Conservation (phyloP, 1,140 invertebrate genomes). For the Uloborus diversus region DNA sequence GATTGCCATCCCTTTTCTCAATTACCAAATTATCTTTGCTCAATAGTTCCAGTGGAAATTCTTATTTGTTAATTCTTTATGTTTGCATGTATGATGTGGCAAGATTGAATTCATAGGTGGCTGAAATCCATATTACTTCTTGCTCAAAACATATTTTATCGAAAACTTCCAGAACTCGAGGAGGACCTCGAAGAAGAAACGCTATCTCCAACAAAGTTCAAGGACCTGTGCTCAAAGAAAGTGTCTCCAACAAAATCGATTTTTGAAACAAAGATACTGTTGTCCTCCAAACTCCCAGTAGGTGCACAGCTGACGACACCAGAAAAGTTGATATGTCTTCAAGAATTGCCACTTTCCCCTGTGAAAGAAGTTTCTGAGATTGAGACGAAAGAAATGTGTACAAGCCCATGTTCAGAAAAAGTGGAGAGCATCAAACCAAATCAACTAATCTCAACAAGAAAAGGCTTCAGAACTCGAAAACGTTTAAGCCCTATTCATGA, state of each 20-base stretch:
- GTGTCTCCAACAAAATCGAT: constrained; percentile 32
- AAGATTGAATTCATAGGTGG: constrained; percentile 25
- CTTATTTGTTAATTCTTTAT: constrained; percentile 21
- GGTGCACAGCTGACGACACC: not conserved
- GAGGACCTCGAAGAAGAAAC: constrained; percentile 33
- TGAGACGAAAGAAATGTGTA: constrained; percentile 31
- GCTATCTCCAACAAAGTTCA: constrained; percentile 38
- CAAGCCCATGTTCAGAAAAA: constrained; percentile 22
- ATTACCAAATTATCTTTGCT: not conserved
- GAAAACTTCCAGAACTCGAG: constrained; percentile 39
- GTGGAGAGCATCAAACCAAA: constrained; percentile 25
- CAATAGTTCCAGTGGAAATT: not conserved
- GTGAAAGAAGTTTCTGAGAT: constrained; percentile 46
- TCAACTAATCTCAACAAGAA: constrained; percentile 42
- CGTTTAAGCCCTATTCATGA: constrained; percentile 39
- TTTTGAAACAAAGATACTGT: constrained; percentile 29
- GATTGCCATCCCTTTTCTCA: too few species aligned
- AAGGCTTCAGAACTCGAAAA: constrained; percentile 43
- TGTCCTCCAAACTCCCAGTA: not conserved
- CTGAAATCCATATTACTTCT: constrained; percentile 9
- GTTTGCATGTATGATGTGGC: constrained; percentile 21
- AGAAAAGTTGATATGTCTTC: constrained; percentile 29
- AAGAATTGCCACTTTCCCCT: constrained; percentile 39
- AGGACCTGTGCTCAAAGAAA: constrained; percentile 45
- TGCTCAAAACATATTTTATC: constrained; percentile 35